Evolutionary conservation across 2,113 vertebrate genomes (phyloP).

Genomic region (Cromileptes altivelis): DNA sequence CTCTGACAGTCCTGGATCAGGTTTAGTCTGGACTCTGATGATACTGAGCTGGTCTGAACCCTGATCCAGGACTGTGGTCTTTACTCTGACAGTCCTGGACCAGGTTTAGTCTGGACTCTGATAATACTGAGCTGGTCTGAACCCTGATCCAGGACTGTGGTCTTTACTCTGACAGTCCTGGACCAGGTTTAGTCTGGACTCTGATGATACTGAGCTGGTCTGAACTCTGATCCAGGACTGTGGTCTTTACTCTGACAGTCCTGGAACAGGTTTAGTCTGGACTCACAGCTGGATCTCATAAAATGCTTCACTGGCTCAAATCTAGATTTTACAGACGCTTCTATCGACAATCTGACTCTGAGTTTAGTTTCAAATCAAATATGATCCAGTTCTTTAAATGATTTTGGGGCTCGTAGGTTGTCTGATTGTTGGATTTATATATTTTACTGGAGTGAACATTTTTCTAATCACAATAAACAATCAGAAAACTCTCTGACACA

Average conservation of each 20-base stretch:
- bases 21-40: not conserved
- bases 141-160: slow-evolving; percentile 9
- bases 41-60: not conserved
- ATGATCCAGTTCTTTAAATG: not conserved
- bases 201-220: too few species aligned
- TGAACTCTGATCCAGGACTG: too few species aligned
- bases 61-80: not conserved
- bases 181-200: too few species aligned
- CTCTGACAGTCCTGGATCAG: too few species aligned
- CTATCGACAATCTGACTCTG: not conserved
- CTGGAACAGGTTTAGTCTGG: slow-evolving; percentile 21
- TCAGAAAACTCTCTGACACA: not conserved
- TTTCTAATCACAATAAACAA: slow-evolving; percentile 36
- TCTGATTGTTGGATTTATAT: slow-evolving; percentile 2
- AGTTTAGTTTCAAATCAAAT: not conserved
- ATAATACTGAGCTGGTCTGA: not conserved
- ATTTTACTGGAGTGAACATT: slow-evolving; percentile 4
- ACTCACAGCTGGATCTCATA: not conserved
- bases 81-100: too few species aligned
- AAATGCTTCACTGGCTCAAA: slow-evolving; percentile 9
- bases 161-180: too few species aligned
- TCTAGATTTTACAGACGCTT: not conserved
- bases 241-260: not conserved
- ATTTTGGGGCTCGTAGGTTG: not conserved
- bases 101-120: too few species aligned